phyloP scores from a whole-genome alignment of 2,113 vertebrate species.

The Onychorhynchus coronatus region DNA sequence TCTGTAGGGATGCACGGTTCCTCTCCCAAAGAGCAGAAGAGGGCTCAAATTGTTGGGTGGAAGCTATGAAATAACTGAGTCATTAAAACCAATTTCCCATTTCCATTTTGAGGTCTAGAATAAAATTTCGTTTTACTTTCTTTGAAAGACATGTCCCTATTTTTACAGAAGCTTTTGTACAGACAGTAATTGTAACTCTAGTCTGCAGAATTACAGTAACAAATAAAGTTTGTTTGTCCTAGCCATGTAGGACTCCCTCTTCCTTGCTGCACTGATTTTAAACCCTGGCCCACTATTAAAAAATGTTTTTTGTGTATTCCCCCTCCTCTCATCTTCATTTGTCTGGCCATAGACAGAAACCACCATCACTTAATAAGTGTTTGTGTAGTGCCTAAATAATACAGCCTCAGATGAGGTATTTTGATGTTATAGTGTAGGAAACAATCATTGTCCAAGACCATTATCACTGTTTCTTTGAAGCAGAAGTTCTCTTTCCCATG shows the following conservation, averaged over 20 bases:
- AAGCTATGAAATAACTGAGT: neutral
- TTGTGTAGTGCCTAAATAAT: neutral
- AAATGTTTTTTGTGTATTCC: neutral
- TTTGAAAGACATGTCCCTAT: neutral
- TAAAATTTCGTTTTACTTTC: neutral
- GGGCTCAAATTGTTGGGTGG: neutral
- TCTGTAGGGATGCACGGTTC: neutral
- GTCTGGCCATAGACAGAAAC: neutral
- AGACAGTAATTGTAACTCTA: neutral
- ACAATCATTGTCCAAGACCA: neutral
- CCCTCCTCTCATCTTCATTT: neutral
- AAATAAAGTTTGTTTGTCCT: neutral
- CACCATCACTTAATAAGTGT: neutral
- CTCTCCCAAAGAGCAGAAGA: neutral
- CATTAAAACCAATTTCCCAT: neutral
- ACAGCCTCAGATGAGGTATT: neutral
- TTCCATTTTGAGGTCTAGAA: neutral
- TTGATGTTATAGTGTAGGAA: neutral
- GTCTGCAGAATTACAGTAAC: neutral
- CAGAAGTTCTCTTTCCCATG: neutral
- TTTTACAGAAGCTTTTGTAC: neutral
- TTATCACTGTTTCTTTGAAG: neutral
- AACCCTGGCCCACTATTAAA: neutral
- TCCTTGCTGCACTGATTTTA: neutral
- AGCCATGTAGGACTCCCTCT: neutral